Evolutionary conservation across 2,797 vertebrate genomes (phyloP), one percentile per base, ranked within the genome.

Genomic region (Spinibarbus caldwelli): DNA sequence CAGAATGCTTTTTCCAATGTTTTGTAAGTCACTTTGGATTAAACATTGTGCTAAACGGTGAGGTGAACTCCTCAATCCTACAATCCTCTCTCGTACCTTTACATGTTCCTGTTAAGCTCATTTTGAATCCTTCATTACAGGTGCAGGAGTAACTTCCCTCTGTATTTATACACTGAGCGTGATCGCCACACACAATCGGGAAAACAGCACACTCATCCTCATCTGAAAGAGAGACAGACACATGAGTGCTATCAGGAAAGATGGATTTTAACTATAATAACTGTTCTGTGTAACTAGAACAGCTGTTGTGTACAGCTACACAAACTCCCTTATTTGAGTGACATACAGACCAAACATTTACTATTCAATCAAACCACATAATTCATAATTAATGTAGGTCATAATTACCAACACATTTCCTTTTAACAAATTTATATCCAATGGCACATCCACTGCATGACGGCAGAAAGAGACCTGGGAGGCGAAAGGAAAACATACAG

Each of bases 361-460:
- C 1, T 68, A 38, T 12, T 23, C n/a, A 26, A 45, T 71, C 12
- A 12, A 34, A 54, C 2, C 19, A 36, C 12, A 29, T 41, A 41
- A 41, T 41, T 41, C 38, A 41, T 10, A 41, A 41, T 41, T 10
- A 41, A 41, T 2, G 2, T 41, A 41, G 38, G 12, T 1, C n/a
- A 29, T 72, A 62, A 14, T 66, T 66, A 80, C 59, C 78, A 66
- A 23, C 19, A 47, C 41, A 80, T 64, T 66, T 78, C 4, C 5
- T 3, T 12, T 45, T 64, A 26, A 31, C 3, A 47, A 79, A 79
- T 34, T 0, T 31, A 26, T 0, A 79, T 66, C 78, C 78, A 31
- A 47, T 34, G n/a, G 59, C 59, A 80, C 59, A 80, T 66, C 59
- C 78, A 66, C 78, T 47, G 26, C 78, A 66, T 9, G 78, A 66